These are phyloP conservation scores for human (Homo sapiens) DNA, from an alignment of 2,113 vertebrate genomes.

Conservation along the genomic window GRCh38 chr20:61315001-61315500, in stretches of 20 bases:
- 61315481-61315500: not conserved
- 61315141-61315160: rapidly evolving
- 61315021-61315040: not conserved
- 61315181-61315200: not conserved
- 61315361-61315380: not conserved
- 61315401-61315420: not conserved
- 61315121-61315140: rapidly evolving
- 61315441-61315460: not conserved
- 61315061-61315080: not conserved
- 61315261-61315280: not conserved
- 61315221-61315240: rapidly evolving
- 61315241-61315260: not conserved
- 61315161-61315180: not conserved
- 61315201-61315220: not conserved
- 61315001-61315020: not conserved
- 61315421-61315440: not conserved
- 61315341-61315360: rapidly evolving
- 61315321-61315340: rapidly evolving
- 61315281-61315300: not conserved
- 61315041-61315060: not conserved
- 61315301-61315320: not conserved
- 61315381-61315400: not conserved
- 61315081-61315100: rapidly evolving
- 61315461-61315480: not conserved
- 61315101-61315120: rapidly evolving